Evolutionary conservation across 2,113 vertebrate species (phyloP), one percentile per base, ranked within the genome.

Genomic region (Lagenorhynchus albirostris): DNA sequence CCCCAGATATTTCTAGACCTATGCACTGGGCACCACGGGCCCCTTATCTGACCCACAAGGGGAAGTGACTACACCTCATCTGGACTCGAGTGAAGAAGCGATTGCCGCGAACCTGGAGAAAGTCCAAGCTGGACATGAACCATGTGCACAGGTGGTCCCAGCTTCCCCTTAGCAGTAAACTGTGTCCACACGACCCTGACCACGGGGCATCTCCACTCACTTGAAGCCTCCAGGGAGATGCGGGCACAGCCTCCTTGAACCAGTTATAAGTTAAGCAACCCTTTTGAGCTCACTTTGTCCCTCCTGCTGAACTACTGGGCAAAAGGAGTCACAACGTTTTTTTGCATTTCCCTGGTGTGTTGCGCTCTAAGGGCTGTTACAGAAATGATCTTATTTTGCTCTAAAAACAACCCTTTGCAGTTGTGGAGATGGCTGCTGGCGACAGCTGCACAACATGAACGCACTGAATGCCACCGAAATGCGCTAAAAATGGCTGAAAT

Each of bases 341-440:
- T 84, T 77, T 89, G 38, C 21, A 84, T 88, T 88, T 38, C 15
- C 85, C 8, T 29, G 8, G 50, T 79, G 20, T 13, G 17, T 67
- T 58, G 33, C 53, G 3, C 8, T 67, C 60, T 50, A 74, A 89
- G 6, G 79, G 11, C 36, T 79, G 92, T 70, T 25, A 82, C 20
- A 86, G 62, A 82, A 93, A 82, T 70, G 60, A 86, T 68, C 94
- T 94, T 21, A 58, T 91, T 97, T 93, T 44, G 23, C 80, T 68
- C 8, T 76, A 55, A 93, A 92, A 93, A 70, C 8, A 58, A 31
- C 20, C 2, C 11, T 94, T 33, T 63, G 23, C 6, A n/a, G 44
- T 23, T 88, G n/a, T 67, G 44, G 44, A 67, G 47, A 41, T 65
- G 33, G 53, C 44, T 10, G 29, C 26, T 55, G n/a, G 13, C 15